Evolutionary conservation across 1,140 invertebrate genomes (phyloP).

Genomic region (Aphelenchoides fujianensis): DNA sequence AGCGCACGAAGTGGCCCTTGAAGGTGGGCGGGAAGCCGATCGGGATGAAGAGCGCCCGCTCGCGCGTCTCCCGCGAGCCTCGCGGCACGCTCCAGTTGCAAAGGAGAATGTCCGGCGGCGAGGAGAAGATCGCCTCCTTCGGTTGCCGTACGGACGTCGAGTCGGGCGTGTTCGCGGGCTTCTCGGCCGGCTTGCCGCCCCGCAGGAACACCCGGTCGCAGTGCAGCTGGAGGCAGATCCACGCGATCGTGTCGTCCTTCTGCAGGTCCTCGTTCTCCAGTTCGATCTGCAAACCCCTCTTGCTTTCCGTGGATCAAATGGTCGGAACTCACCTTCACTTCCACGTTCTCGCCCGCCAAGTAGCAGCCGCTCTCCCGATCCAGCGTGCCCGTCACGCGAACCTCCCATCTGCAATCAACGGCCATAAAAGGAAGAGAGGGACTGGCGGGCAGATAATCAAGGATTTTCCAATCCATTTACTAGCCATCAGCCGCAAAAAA

Average conservation of each 20-base stretch:
- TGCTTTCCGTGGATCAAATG: no score
- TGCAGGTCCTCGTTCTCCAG: conserved; percentile 30
- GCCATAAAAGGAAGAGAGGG: no score
- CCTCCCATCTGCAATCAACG: no score
- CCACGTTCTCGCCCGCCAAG: conserved; percentile 39
- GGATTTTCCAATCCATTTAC: no score
- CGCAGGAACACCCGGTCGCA: conserved; percentile 46
- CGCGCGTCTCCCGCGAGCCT: conserved; percentile 19
- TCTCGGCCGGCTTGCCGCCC: conserved; percentile 20
- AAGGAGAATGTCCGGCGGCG: conserved; percentile 52
- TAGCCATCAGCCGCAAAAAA: no score
- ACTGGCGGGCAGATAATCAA: no score
- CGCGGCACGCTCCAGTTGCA: conserved; percentile 41
- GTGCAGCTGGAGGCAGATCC: conserved; percentile 60
- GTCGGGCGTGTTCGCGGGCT: conserved; percentile 22
- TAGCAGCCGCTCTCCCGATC: conserved; percentile 29
- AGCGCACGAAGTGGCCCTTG: conserved; percentile 53
- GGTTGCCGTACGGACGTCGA: conserved; percentile 42
- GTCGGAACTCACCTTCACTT: conserved; percentile 31
- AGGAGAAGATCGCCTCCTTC: conserved; percentile 57
- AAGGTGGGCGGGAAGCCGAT: conserved; percentile 40
- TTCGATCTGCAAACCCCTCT: conserved; percentile 38
- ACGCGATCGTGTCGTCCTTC: conserved; percentile 41
- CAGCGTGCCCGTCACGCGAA: conserved; percentile 38
- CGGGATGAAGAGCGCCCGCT: conserved; percentile 27